phyloP scores from a whole-genome alignment of 2,113 vertebrate genomes.

The Phaethon lepturus region DNA sequence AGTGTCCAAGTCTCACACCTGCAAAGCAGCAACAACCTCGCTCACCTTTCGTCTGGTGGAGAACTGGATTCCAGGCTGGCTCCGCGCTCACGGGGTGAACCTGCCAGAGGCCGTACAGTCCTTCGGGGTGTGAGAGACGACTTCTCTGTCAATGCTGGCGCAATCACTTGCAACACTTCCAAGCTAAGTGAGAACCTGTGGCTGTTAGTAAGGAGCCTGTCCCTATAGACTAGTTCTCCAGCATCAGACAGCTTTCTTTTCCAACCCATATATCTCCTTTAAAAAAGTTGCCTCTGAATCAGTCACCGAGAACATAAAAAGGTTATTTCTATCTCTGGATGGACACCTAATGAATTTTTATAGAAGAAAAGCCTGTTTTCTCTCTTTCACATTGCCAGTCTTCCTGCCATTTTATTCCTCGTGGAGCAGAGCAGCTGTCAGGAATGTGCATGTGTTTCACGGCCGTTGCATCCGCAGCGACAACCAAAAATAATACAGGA shows the following conservation, averaged over 20 bases:
- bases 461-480: constrained; percentile 47
- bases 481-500: constrained; percentile 58
- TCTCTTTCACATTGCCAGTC: background rate
- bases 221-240: background rate
- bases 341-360: background rate
- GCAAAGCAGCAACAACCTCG: background rate
- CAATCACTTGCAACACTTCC: background rate
- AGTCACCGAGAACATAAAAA: background rate
- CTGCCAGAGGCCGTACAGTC: background rate
- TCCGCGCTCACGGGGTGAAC: accelerated
- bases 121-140: background rate
- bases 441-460: background rate
- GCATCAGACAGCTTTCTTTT: constrained; percentile 1
- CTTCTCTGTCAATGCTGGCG: background rate
- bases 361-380: constrained; percentile 9
- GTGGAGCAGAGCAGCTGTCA: constrained; percentile 33
- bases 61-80: background rate
- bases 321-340: background rate
- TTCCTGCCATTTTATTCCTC: constrained; percentile 36
- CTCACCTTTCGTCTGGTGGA: background rate
- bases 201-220: background rate
- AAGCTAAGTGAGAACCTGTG: background rate
- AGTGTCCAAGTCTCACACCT: background rate
- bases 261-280: background rate
- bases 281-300: background rate